Percentiles rank a stretch among this genome's conserved stretches.
These are phyloP conservation scores for Sternotherus odoratus DNA, from an alignment of 2,797 vertebrate genomes.

Conservation along the genomic window DNA sequence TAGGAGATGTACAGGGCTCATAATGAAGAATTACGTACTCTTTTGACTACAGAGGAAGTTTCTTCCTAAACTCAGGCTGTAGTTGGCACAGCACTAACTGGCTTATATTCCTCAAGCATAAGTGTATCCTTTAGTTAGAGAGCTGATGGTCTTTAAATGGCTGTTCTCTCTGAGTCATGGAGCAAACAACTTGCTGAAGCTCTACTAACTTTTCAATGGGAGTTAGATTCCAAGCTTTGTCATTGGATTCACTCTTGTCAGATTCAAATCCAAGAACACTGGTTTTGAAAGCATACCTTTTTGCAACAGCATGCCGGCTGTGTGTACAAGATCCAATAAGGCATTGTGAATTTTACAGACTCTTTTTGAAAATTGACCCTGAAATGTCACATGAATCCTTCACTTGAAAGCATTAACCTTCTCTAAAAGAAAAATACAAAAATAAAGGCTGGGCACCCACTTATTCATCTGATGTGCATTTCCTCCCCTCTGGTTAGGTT, in stretches of 20 bases:
- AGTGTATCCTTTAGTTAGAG: background rate
- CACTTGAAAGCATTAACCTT: background rate
- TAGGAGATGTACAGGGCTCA: background rate
- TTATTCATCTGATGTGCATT: background rate
- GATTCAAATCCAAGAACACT: background rate
- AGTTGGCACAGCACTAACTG: background rate
- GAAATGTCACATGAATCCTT: background rate
- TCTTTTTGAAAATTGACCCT: background rate
- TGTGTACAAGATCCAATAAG: background rate
- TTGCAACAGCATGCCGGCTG: background rate
- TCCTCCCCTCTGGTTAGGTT: background rate
- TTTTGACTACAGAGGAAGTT: background rate
- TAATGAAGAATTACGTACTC: background rate
- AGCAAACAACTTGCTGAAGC: fast-evolving
- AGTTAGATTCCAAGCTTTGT: background rate
- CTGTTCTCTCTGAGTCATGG: background rate
- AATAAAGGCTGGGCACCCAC: background rate
- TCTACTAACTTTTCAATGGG: background rate
- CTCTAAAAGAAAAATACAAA: background rate
- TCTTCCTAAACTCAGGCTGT: background rate
- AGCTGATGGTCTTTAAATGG: background rate
- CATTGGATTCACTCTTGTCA: background rate
- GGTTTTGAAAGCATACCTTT: background rate
- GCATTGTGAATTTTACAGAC: background rate
- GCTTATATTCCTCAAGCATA: background rate